A percentile compares a stretch with the other conserved stretches of the same genome.
Conservation (phyloP, 2,113 vertebrate genomes). For the Strigops habroptila region DNA sequence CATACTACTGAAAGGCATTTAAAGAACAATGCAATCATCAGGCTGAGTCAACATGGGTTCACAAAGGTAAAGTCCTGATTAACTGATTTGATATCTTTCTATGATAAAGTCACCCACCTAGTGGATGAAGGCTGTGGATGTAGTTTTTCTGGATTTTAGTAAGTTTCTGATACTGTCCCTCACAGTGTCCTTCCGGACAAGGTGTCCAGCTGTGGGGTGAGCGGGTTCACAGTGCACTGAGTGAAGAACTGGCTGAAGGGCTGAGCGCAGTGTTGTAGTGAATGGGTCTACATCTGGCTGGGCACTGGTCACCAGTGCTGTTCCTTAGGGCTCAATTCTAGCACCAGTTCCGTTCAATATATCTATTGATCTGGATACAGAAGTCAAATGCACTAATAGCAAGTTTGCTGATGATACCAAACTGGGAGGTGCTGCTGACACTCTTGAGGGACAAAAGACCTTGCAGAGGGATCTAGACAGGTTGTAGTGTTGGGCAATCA, state of each 20-base stretch:
- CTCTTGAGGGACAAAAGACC: background rate
- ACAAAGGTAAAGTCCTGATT: background rate
- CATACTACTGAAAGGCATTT: background rate
- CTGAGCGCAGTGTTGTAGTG: background rate
- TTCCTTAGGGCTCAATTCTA: background rate
- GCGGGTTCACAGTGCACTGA: fast-evolving
- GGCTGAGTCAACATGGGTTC: background rate
- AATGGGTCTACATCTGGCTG: background rate
- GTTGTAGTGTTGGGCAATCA: background rate
- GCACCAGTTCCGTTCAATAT: background rate
- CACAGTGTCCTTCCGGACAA: background rate
- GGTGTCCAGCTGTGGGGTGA: background rate
- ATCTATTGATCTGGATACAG: background rate
- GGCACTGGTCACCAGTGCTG: background rate
- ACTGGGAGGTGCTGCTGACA: background rate
- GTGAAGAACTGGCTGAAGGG: background rate
- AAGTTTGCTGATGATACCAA: background rate
- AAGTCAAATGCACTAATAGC: background rate
- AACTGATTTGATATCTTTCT: background rate
- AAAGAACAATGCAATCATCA: background rate
- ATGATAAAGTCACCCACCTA: background rate
- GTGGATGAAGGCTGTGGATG: background rate
- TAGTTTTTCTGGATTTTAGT: background rate
- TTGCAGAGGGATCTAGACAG: background rate
- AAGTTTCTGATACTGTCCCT: background rate